A percentile compares a stretch with the other conserved stretches of the same genome.
Conservation (phyloP, 2,113 vertebrate species). For the Poecile atricapillus region DNA sequence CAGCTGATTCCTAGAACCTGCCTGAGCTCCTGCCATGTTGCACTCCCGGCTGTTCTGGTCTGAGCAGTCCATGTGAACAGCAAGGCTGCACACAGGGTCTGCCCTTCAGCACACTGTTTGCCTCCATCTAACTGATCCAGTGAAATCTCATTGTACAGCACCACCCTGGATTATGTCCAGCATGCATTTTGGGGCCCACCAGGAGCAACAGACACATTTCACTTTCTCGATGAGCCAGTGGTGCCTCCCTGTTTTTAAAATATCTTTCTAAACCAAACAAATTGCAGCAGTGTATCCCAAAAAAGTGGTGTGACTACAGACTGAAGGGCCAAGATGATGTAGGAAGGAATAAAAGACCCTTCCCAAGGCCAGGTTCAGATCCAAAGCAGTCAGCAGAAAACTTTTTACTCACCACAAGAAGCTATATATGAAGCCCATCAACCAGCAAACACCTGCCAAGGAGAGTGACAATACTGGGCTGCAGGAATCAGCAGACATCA, state of each 20-base stretch:
- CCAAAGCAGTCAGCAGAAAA: neutral
- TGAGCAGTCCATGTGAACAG: neutral
- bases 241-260: neutral
- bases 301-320: neutral
- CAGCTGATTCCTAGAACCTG: neutral
- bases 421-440: neutral
- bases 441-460: neutral
- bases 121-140: neutral
- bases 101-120: neutral
- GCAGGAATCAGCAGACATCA: neutral
- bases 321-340: neutral
- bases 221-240: neutral
- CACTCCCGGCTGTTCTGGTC: neutral
- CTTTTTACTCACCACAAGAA: neutral
- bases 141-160: neutral
- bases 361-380: neutral
- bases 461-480: neutral
- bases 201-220: neutral
- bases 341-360: neutral
- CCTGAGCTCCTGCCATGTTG: neutral
- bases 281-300: neutral
- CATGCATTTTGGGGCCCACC: neutral
- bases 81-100: neutral
- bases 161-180: neutral
- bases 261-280: neutral